Percentiles rank a stretch among this genome's conserved stretches.
Conservation (phyloP, 1,140 invertebrate genomes). For the Arctopsyche grandis region DNA sequence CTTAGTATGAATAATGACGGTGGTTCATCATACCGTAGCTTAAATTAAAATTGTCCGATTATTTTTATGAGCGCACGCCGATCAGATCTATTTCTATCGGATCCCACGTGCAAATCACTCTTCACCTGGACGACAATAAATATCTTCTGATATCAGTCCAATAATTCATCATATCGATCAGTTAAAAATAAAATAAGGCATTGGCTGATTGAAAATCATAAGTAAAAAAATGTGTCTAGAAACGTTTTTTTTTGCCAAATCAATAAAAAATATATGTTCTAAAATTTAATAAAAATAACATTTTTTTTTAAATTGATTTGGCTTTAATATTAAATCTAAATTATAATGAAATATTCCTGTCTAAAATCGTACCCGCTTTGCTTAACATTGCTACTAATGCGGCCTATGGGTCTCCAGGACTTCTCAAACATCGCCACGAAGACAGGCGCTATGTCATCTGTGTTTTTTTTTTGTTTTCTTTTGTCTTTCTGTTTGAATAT, state of each 20-base stretch:
- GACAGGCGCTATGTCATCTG: constrained; percentile 49
- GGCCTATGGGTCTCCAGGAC: constrained; percentile 48
- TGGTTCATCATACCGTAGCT: background rate
- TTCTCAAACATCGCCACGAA: constrained; percentile 44
- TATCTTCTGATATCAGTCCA: constrained; percentile 30
- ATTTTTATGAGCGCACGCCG: constrained; percentile 19
- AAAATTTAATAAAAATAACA: background rate
- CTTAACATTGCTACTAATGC: constrained; percentile 49
- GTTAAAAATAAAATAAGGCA: background rate
- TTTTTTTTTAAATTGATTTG: background rate
- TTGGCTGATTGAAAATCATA: background rate
- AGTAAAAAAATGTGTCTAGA: constrained; percentile 14
- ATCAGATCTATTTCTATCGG: constrained; percentile 29
- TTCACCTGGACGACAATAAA: constrained; percentile 3
- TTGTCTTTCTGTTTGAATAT: background rate
- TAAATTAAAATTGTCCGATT: constrained; percentile 16
- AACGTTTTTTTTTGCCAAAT: background rate
- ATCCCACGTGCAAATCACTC: constrained; percentile 29
- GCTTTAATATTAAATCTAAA: too few species aligned
- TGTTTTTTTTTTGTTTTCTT: constrained; percentile 33
- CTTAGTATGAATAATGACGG: background rate
- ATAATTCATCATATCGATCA: constrained; percentile 15
- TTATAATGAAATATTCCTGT: too few species aligned
- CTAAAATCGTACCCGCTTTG: background rate
- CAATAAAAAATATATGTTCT: background rate